These are phyloP conservation scores for Patella caerulea DNA, from an alignment of 2,888 invertebrate genomes.

Conservation along the genomic window DNA sequence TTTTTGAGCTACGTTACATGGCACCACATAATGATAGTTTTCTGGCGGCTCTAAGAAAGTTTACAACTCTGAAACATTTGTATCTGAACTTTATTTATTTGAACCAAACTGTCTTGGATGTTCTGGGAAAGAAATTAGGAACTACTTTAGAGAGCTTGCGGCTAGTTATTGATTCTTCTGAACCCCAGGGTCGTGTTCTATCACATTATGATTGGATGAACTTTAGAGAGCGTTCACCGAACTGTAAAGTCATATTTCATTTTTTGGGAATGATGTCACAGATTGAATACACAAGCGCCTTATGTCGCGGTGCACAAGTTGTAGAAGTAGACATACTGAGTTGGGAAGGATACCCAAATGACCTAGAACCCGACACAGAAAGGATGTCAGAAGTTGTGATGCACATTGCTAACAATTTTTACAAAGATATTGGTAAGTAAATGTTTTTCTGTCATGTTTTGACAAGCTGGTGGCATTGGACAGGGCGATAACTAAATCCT, in stretches of 20 bases:
- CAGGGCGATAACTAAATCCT: too few relatives aligned
- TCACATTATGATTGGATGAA: conserved; percentile 14
- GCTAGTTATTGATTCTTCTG: conserved; percentile 20
- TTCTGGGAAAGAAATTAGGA: conserved; percentile 1
- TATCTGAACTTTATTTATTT: conserved; percentile 21
- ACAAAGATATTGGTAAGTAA: conserved; percentile 11
- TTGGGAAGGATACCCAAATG: conserved; percentile 22
- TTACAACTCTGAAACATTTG: conserved; percentile 11
- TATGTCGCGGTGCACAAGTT: conserved; percentile 14
- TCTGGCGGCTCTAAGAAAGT: conserved; percentile 10
- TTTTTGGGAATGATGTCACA: conserved; percentile 20
- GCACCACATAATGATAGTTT: conserved; percentile 10
- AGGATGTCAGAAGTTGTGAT: conserved; percentile 21
- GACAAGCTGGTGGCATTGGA: too few relatives aligned
- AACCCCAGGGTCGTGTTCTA: conserved; percentile 10
- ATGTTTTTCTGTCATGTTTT: too few relatives aligned
- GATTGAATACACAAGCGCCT: conserved; percentile 16
- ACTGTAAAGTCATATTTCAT: conserved; percentile 17
- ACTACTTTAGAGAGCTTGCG: conserved; percentile 7
- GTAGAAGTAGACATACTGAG: conserved; percentile 19
- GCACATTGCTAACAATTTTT: conserved; percentile 11
- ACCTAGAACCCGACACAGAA: conserved; percentile 16
- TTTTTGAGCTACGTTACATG: conserved; percentile 15
- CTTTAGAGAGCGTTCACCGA: conserved; percentile 10
- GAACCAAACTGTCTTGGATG: conserved; percentile 5